These are phyloP conservation scores for Xestia ashworthii DNA, from an alignment of 2,888 invertebrate species.

Conservation along the genomic window DNA sequence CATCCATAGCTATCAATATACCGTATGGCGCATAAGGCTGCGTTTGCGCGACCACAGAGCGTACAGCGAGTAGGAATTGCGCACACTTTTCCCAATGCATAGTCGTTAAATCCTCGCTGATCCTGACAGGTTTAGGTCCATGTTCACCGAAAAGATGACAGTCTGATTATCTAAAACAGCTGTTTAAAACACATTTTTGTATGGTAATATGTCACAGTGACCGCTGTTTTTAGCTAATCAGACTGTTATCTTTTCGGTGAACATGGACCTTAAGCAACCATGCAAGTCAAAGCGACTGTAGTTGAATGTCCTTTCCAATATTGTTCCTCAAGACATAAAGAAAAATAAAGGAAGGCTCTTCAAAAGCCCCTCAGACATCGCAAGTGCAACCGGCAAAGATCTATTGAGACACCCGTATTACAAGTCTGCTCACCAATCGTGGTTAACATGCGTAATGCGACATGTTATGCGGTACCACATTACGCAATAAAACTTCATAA, in stretches of 20 bases:
- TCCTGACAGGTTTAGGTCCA: conserved; percentile 1
- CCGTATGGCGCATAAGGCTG: conserved; percentile 54
- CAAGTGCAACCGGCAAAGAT: conserved; percentile 13
- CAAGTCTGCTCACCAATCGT: conserved; percentile 11
- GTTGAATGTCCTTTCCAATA: neutral
- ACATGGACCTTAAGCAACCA: too few relatives aligned
- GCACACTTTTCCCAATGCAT: conserved; percentile 13
- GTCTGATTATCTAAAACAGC: too few relatives aligned
- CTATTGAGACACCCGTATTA: conserved; percentile 23
- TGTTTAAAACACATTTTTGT: too few relatives aligned
- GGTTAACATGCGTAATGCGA: conserved; percentile 39
- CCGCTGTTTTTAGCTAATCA: too few relatives aligned
- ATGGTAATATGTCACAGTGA: too few relatives aligned
- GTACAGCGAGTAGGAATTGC: conserved; percentile 51
- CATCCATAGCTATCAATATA: conserved; percentile 63
- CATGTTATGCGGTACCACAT: conserved; percentile 28
- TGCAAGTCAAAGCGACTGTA: neutral
- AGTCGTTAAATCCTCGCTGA: neutral
- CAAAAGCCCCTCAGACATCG: conserved; percentile 7
- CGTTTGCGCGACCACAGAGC: conserved; percentile 32
- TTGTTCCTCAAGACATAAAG: neutral
- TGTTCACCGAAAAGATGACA: too few relatives aligned
- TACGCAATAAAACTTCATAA: conserved; percentile 61
- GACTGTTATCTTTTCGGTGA: too few relatives aligned
- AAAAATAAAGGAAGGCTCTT: conserved; percentile 6